phyloP scores from a whole-genome alignment of 2,888 invertebrate species.

The Galeopsomyia nigrocyanea region DNA sequence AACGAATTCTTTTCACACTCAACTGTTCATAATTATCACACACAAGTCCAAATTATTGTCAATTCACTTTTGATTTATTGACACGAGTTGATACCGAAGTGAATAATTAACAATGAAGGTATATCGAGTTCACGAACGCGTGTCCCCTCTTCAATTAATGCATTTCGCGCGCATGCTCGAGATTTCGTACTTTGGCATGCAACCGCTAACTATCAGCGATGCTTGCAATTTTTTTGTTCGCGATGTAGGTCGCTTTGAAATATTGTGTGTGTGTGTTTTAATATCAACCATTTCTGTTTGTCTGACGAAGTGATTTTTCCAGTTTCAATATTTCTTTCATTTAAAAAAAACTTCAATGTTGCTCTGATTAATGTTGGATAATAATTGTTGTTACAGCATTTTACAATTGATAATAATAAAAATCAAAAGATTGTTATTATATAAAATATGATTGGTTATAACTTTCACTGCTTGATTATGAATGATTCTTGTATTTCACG shows the following conservation, averaged over 20 bases:
- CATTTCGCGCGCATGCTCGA: background rate
- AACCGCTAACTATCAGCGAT: background rate
- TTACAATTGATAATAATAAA: background rate
- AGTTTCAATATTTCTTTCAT: background rate
- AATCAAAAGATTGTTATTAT: no score
- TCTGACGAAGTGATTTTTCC: background rate
- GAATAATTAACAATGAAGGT: constrained; percentile 11
- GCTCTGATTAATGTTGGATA: no score
- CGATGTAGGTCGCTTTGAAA: constrained; percentile 12
- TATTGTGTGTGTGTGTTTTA: background rate
- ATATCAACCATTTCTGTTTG: background rate
- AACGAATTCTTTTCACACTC: background rate
- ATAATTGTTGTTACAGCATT: no score
- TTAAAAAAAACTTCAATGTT: no score
- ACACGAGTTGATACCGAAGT: background rate
- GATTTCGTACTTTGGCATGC: background rate
- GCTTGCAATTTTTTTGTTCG: constrained; percentile 33
- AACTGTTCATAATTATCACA: no score
- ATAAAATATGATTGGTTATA: no score
- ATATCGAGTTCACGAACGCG: constrained; percentile 21
- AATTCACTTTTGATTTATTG: no score
- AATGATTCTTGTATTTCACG: no score
- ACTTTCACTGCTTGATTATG: no score
- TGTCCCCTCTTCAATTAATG: background rate
- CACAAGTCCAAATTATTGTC: no score